Conservation (phyloP, 2,888 invertebrate genomes). For the Apodemia hepburni region DNA sequence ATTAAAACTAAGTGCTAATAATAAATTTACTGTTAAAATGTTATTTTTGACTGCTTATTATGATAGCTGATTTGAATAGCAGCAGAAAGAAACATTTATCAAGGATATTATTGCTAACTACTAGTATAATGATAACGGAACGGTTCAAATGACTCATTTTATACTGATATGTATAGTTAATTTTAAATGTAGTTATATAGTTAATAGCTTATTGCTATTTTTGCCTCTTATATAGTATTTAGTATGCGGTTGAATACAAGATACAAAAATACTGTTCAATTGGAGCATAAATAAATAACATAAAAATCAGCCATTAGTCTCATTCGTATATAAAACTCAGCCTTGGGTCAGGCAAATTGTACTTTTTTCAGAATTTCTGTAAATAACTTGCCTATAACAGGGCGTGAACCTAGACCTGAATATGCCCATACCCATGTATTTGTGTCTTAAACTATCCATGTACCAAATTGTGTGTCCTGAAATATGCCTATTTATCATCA, state of each 20-base stretch:
- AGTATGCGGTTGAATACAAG: not conserved
- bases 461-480: no score
- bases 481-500: no score
- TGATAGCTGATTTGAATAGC: not conserved
- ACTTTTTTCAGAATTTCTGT: no score
- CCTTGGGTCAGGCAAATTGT: no score
- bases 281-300: not conserved
- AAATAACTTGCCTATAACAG: no score
- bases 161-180: conserved; percentile 15
- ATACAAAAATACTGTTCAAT: not conserved
- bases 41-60: not conserved
- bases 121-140: not conserved
- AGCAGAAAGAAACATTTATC: not conserved
- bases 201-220: conserved; percentile 7
- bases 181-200: conserved; percentile 14
- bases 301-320: no score
- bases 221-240: not conserved
- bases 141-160: conserved; percentile 8
- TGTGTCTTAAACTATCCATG: no score
- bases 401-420: no score
- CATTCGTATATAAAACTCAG: no score
- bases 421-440: no score
- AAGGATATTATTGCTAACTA: not conserved
- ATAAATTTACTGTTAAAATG: not conserved
- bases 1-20: no score